Base-by-base conservation (phyloP, 2,113 vertebrate genomes). In the Pelvicachromis taeniatus region DNA sequence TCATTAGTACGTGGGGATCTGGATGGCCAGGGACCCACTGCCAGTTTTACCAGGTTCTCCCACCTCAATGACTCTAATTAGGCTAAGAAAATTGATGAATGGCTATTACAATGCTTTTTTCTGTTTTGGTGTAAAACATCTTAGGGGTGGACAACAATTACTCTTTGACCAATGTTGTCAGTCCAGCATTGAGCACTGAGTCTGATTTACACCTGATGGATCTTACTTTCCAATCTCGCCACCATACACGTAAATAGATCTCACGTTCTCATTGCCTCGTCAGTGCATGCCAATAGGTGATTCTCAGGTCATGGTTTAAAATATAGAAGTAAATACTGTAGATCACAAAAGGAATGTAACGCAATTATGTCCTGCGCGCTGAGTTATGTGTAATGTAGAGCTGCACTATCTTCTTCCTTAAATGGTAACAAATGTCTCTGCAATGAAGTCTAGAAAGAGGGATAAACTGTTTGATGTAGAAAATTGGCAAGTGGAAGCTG, bases 401-500 rank as follows among this genome's bases (percentile, higher is more conserved):
- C 56, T 78, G 19, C 19, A 17, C 7, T 17, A 19, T 63, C 81
- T 53, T 1, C 82, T 52, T 81, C 90, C 86, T 92, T 89, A 94
- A 92, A 90, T 92, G 83, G 88, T 65, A 88, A 91, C 85, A 89
- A 92, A 88, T 83, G 83, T 55, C 58, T 80, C 1, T 1, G 87
- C 82, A 80, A 45, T 45, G 78, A 88, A 59, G 63, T 90, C 75
- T 77, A 78, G 50, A 87, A 81, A 87, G 85, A n/a, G 59, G 33
- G 73, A 55, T 58, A 59, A 48, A 45, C 12, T 13, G 81, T 91
- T 93, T 94, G 91, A 93, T 90, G 93, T 88, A 40, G 68, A 78
- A 82, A 88, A 89, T 86, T 92, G 94, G 93, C 90, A 90, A 80
- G 86, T 84, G 80, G 75, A 87, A 87, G 85, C 86, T 87, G 63